phyloP scores from a whole-genome alignment of 2,113 vertebrate genomes.

The Sturnira hondurensis region DNA sequence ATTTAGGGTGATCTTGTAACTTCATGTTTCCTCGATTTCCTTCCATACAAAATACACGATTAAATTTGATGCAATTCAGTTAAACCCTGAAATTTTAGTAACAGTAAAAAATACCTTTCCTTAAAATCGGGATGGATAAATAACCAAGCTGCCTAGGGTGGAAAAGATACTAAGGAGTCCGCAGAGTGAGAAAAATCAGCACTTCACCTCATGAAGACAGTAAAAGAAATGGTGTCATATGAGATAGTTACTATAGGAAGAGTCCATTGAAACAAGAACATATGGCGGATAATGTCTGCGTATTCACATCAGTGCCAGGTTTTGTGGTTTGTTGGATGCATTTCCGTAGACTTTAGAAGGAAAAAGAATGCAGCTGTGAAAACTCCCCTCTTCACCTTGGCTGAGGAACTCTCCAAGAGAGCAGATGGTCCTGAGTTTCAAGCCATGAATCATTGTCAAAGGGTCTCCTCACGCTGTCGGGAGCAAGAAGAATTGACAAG shows the following conservation, averaged over 20 bases:
- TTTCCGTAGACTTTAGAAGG: slow-evolving; percentile 69
- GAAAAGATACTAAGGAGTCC: slow-evolving; percentile 26
- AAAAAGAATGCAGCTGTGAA: slow-evolving; percentile 70
- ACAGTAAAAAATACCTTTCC: not conserved
- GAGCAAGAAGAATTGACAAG: slow-evolving; percentile 39
- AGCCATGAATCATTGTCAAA: slow-evolving; percentile 75
- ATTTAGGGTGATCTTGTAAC: not conserved
- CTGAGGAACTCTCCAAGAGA: slow-evolving; percentile 58
- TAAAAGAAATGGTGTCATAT: slow-evolving; percentile 17
- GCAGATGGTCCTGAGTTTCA: slow-evolving; percentile 72
- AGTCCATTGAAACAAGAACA: slow-evolving; percentile 58
- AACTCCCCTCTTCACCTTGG: slow-evolving; percentile 75
- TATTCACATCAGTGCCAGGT: slow-evolving; percentile 39
- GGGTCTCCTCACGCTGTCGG: slow-evolving; percentile 49
- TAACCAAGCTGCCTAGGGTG: not conserved
- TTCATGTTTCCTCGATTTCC: not conserved
- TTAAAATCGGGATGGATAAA: not conserved
- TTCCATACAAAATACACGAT: not conserved
- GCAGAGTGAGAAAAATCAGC: slow-evolving; percentile 45
- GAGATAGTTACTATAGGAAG: slow-evolving; percentile 51
- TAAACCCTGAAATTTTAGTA: not conserved
- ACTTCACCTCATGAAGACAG: not conserved
- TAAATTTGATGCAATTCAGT: not conserved
- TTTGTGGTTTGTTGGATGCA: slow-evolving; percentile 59
- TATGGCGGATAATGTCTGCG: slow-evolving; percentile 63